phyloP scores from a whole-genome alignment of 1,140 invertebrate genomes.

The Drosophila erecta region DNA sequence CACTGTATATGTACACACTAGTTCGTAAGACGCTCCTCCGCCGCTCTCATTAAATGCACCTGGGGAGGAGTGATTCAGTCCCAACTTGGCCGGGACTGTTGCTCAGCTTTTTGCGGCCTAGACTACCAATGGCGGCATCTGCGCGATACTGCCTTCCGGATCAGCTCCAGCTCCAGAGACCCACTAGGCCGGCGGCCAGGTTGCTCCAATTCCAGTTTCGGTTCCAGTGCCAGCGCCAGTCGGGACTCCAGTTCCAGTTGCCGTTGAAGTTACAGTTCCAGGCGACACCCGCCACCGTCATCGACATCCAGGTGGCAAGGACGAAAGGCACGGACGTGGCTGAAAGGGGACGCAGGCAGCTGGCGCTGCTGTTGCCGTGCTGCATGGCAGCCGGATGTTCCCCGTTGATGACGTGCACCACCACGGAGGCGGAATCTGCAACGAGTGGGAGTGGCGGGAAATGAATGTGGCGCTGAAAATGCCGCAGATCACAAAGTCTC shows the following conservation, averaged over 20 bases:
- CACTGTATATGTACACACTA: conserved; percentile 74
- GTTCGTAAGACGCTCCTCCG: conserved; percentile 57
- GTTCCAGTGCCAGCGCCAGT: conserved; percentile 14
- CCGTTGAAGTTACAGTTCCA: conserved; percentile 66
- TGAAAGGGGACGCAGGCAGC: conserved; percentile 54
- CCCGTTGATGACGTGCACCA: conserved; percentile 89
- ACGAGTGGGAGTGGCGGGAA: conserved; percentile 8
- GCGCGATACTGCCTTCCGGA: conserved; percentile 10
- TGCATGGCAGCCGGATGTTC: conserved; percentile 92
- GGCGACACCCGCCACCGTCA: conserved; percentile 60
- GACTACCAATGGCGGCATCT: background rate
- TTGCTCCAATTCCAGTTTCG: conserved; percentile 17
- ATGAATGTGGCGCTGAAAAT: conserved; percentile 30
- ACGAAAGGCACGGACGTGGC: conserved; percentile 57
- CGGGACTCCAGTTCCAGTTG: conserved; percentile 48
- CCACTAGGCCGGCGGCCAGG: background rate
- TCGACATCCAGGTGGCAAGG: conserved; percentile 56
- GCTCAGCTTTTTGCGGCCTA: conserved; percentile 36
- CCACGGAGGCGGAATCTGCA: conserved; percentile 88
- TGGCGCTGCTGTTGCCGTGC: conserved; percentile 86
- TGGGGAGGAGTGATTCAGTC: conserved; percentile 48
- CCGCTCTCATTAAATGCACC: conserved; percentile 69
- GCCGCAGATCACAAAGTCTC: conserved; percentile 14
- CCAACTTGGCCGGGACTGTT: conserved; percentile 72
- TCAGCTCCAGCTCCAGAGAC: conserved; percentile 59